Evolutionary conservation across 2,113 vertebrate species (phyloP).

Genomic region (Abramis brama): DNA sequence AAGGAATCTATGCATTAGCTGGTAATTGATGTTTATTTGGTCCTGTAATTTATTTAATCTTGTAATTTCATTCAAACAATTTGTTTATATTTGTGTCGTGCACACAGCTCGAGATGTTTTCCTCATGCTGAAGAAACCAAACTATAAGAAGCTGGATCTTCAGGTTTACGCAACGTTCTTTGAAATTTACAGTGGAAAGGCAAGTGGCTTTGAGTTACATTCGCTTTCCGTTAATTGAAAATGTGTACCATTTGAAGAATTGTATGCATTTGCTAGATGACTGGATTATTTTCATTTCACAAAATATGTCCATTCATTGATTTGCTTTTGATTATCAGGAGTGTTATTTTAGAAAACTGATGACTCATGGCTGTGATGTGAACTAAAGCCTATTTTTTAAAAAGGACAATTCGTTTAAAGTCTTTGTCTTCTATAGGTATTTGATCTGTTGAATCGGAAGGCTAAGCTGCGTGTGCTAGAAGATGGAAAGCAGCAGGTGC

Average conservation of each 20-base stretch:
- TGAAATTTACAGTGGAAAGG: constrained; percentile 99
- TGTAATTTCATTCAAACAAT: background rate
- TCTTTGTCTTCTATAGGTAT: constrained; percentile 78
- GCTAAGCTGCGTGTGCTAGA: constrained; percentile 95
- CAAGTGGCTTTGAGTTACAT: constrained; percentile 58
- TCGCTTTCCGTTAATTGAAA: background rate
- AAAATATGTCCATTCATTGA: background rate
- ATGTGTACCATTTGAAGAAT: background rate
- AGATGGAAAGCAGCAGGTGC: constrained; percentile 97
- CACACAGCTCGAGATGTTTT: constrained; percentile 93
- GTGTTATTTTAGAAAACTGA: background rate
- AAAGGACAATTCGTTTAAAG: background rate
- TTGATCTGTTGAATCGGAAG: constrained; percentile 96
- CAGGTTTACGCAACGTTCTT: constrained; percentile 98
- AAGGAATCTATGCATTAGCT: constrained; percentile 97
- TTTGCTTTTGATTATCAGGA: background rate
- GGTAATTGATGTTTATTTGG: constrained; percentile 70
- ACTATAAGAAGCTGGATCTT: constrained; percentile 96
- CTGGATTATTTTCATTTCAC: background rate
- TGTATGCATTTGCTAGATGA: background rate
- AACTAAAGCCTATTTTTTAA: background rate
- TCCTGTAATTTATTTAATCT: background rate
- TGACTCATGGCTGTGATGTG: background rate
- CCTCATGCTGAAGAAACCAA: constrained; percentile 97
- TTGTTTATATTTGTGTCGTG: background rate